Conservation (phyloP, 53 echinoderm and acorn worm genomes). For the Apostichopus leukothele region DNA sequence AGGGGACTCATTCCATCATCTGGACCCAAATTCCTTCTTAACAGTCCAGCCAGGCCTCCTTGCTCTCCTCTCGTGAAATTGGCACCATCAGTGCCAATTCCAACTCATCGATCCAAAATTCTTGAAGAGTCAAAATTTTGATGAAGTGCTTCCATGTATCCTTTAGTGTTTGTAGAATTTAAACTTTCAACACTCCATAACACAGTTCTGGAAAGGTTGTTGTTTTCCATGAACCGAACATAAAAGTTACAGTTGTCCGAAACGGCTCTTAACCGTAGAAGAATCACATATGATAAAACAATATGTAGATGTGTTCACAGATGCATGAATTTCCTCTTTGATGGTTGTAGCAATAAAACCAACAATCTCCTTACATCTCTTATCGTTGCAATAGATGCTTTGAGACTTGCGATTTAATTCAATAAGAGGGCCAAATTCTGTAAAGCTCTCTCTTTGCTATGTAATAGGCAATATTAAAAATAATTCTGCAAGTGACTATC, state of each 20-base stretch:
- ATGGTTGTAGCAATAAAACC: too few species aligned
- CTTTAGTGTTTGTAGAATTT: constrained; percentile 1
- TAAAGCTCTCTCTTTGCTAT: constrained; percentile 7
- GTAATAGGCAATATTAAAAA: constrained; percentile 18
- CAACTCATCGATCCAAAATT: background rate
- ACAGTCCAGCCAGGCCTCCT: constrained; percentile 16
- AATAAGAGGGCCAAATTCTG: background rate
- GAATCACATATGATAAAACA: constrained; percentile 15
- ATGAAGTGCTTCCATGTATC: constrained; percentile 20
- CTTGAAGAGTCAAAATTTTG: background rate
- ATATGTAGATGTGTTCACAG: background rate
- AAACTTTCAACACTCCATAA: constrained; percentile 10
- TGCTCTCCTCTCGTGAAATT: constrained; percentile 38
- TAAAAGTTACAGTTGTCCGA: constrained; percentile 28
- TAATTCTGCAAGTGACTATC: background rate
- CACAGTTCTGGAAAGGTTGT: background rate
- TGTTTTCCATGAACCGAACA: background rate
- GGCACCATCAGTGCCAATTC: background rate
- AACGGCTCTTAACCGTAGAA: constrained; percentile 9
- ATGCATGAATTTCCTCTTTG: too few species aligned
- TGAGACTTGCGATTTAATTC: background rate
- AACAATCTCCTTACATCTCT: too few species aligned
- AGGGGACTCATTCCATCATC: background rate
- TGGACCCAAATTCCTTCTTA: background rate
- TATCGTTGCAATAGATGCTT: too few species aligned